Evolutionary conservation across 2,888 invertebrate genomes (phyloP).

Genomic region (Cephalotes varians): DNA sequence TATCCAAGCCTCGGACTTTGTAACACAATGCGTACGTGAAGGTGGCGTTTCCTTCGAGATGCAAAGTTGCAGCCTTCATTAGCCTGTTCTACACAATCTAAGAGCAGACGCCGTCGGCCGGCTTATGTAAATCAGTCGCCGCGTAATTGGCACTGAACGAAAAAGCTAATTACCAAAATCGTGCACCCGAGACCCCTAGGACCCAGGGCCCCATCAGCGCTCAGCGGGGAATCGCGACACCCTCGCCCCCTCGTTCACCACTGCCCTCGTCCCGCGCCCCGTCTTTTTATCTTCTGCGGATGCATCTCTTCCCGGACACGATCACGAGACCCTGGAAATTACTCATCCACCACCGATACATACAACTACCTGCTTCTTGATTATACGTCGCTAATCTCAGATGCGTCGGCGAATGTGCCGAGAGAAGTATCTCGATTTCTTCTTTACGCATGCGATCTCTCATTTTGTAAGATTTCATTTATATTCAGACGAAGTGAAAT

Average conservation of each 20-base stretch:
- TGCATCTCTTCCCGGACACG: conserved; percentile 71
- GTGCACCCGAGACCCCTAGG: conserved; percentile 76
- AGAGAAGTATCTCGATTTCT: conserved; percentile 64
- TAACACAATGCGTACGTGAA: not conserved
- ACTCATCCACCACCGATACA: conserved; percentile 75
- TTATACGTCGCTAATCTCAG: conserved; percentile 70
- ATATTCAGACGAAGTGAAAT: not conserved
- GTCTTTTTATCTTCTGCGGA: conserved; percentile 48
- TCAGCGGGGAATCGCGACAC: conserved; percentile 79
- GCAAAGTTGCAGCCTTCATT: conserved; percentile 67
- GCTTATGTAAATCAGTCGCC: conserved; percentile 83
- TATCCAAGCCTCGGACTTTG: not conserved
- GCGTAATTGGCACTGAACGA: conserved; percentile 84
- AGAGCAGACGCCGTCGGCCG: conserved; percentile 70
- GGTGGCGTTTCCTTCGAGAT: conserved; percentile 30
- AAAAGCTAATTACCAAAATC: conserved; percentile 84
- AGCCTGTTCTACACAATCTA: conserved; percentile 69
- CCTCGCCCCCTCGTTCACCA: conserved; percentile 70
- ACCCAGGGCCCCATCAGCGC: conserved; percentile 78
- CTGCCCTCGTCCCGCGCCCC: conserved; percentile 26
- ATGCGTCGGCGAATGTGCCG: conserved; percentile 71
- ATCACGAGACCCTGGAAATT: conserved; percentile 74
- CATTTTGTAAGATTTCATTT: not conserved
- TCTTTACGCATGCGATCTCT: conserved; percentile 33
- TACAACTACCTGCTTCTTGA: conserved; percentile 75